A percentile compares a stretch with the other conserved stretches of the same genome.
phyloP scores from a whole-genome alignment of 2,113 vertebrate genomes.

The Oceanodroma tethys region DNA sequence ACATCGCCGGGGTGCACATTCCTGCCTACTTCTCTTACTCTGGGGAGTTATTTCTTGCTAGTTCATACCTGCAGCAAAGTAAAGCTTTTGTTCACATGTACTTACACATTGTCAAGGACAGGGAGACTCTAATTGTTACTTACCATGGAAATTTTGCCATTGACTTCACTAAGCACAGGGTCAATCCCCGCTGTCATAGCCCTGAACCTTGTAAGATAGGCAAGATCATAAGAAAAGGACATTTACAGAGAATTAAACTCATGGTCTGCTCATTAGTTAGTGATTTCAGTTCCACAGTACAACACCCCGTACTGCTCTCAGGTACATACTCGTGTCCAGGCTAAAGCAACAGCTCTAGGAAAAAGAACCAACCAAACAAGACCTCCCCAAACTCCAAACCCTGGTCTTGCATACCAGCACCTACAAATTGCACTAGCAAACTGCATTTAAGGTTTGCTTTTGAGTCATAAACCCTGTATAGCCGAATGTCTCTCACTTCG shows the following conservation, averaged over 20 bases:
- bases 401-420: neutral
- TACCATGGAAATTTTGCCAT: neutral
- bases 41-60: neutral
- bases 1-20: neutral
- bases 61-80: conserved; percentile 39
- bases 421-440: neutral
- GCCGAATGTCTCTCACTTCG: neutral
- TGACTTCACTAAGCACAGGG: neutral
- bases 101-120: neutral
- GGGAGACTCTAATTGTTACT: neutral
- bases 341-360: neutral
- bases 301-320: neutral
- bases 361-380: neutral
- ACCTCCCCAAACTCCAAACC: neutral
- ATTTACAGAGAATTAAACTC: neutral
- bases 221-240: neutral
- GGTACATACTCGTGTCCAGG: neutral
- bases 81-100: neutral
- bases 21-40: neutral
- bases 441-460: neutral
- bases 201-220: neutral
- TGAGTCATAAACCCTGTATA: neutral
- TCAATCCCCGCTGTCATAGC: neutral
- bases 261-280: neutral
- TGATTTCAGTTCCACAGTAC: neutral